A percentile compares a stretch with the other conserved stretches of the same genome.
Evolutionary conservation across 2,888 invertebrate species (phyloP).

Genomic region (Bedellia somnulentella): DNA sequence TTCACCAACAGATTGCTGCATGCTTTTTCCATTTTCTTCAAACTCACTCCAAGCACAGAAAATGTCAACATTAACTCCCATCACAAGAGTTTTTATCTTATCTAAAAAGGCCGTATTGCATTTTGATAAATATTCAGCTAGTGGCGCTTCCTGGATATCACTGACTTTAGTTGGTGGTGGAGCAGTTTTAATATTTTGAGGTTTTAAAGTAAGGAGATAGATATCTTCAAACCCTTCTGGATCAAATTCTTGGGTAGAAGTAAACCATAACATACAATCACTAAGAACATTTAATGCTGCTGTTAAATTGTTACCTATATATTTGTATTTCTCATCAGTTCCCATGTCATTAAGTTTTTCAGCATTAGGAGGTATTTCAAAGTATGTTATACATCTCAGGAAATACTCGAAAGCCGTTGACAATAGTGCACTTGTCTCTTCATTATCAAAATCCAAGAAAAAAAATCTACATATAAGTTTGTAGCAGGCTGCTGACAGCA

Average conservation of each 20-base stretch:
- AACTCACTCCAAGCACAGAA: slow-evolving; percentile 51
- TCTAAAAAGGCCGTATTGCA: slow-evolving; percentile 27
- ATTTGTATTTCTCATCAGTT: slow-evolving; percentile 28
- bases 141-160: slow-evolving; percentile 18
- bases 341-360: slow-evolving; percentile 20
- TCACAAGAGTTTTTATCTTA: slow-evolving; percentile 27
- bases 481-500: slow-evolving; percentile 26
- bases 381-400: slow-evolving; percentile 28
- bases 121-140: slow-evolving; percentile 24
- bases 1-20: slow-evolving; percentile 40
- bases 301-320: slow-evolving; percentile 26
- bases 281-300: slow-evolving; percentile 19
- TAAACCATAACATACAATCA: slow-evolving; percentile 23
- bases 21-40: slow-evolving; percentile 28
- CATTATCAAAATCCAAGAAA: slow-evolving; percentile 21
- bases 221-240: slow-evolving; percentile 17
- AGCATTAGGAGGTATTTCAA: slow-evolving; percentile 28
- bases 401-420: slow-evolving; percentile 21
- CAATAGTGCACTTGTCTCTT: slow-evolving; percentile 10
- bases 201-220: slow-evolving; percentile 25
- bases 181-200: slow-evolving; percentile 16
- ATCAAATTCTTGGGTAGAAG: slow-evolving; percentile 17
- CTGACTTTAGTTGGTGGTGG: slow-evolving; percentile 15
- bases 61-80: slow-evolving; percentile 41
- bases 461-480: slow-evolving; percentile 27